Percentiles rank a stretch among this genome's conserved stretches.
Conservation (phyloP, 2,888 invertebrate species). For the Athrips mouffetella region DNA sequence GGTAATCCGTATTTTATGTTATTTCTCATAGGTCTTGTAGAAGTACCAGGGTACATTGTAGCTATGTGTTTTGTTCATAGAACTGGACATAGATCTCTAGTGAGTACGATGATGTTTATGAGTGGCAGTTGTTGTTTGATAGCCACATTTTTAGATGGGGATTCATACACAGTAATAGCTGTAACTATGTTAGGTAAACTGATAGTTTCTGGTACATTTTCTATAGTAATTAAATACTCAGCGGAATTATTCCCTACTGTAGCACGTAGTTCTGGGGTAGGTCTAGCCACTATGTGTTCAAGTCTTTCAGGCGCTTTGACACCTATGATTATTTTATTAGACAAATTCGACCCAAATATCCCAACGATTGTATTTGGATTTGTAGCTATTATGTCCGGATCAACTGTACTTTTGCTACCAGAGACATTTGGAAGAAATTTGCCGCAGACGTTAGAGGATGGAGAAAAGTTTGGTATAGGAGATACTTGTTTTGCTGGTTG, state of each 20-base stretch:
- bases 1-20: constrained; percentile 90
- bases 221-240: constrained; percentile 91
- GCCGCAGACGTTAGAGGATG: constrained; percentile 90
- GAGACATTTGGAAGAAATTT: constrained; percentile 89
- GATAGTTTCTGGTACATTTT: constrained; percentile 90
- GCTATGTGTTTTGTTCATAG: constrained; percentile 86
- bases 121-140: constrained; percentile 88
- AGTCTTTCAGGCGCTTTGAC: constrained; percentile 89
- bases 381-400: constrained; percentile 85
- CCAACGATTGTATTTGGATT: constrained; percentile 88
- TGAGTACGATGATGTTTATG: constrained; percentile 86
- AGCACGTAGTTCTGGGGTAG: constrained; percentile 89
- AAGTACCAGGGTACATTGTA: constrained; percentile 87
- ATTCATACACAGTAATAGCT: constrained; percentile 77
- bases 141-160: constrained; percentile 83
- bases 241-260: constrained; percentile 93
- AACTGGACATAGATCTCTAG: constrained; percentile 86
- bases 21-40: constrained; percentile 87
- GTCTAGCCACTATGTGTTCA: constrained; percentile 91
- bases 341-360: constrained; percentile 86
- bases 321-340: constrained; percentile 86
- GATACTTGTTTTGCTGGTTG: constrained; percentile 85
- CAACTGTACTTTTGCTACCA: constrained; percentile 84
- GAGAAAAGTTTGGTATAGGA: constrained; percentile 89
- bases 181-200: constrained; percentile 89